Evolutionary conservation across 2,797 vertebrate species (phyloP).

Genomic region (Malacoraja senta): DNA sequence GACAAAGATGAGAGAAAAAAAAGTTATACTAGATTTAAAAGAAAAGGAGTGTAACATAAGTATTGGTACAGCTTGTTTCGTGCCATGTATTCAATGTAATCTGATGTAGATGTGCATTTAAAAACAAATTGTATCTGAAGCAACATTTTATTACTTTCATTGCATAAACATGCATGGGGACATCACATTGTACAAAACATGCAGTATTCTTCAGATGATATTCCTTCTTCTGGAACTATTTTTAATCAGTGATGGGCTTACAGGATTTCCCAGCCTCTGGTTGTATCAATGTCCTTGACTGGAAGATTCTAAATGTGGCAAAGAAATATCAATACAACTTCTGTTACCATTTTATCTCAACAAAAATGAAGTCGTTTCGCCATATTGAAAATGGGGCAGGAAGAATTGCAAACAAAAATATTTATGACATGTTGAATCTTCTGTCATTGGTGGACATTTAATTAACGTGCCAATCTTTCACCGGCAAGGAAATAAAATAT

Average conservation of each 20-base stretch:
- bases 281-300: neutral
- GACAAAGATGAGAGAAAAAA: no score
- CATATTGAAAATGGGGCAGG: neutral
- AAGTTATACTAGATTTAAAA: no score
- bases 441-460: neutral
- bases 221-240: slow-evolving; percentile 25
- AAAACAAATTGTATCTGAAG: neutral
- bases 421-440: neutral
- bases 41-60: no score
- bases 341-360: neutral
- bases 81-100: no score
- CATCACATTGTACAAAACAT: slow-evolving; percentile 10
- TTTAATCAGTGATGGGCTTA: neutral
- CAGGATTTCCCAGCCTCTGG: neutral
- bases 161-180: slow-evolving; percentile 3
- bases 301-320: neutral
- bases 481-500: no score
- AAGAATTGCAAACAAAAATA: neutral
- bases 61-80: no score
- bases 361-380: neutral
- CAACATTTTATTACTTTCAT: slow-evolving; percentile 28
- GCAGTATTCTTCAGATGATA: neutral
- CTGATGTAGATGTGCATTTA: neutral
- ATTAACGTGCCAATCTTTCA: neutral
- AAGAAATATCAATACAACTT: neutral